These are phyloP conservation scores for Cryptus armator DNA, from an alignment of 2,888 invertebrate genomes.

Conservation along the genomic window DNA sequence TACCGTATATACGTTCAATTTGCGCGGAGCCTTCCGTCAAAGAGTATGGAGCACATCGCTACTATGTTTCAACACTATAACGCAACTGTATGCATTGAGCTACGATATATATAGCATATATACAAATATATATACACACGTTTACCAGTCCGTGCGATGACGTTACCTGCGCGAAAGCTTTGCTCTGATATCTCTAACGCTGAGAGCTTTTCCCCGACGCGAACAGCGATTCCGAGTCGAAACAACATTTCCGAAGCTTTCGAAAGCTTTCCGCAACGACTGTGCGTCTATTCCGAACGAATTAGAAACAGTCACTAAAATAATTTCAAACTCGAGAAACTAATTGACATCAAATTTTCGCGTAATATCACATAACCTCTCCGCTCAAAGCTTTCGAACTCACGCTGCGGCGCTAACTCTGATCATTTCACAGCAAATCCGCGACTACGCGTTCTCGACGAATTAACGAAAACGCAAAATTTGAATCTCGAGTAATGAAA, in stretches of 20 bases:
- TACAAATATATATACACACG: not conserved
- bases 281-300: slow-evolving; percentile 25
- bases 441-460: too few relatives aligned
- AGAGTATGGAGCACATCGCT: slow-evolving; percentile 47
- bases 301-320: slow-evolving; percentile 37
- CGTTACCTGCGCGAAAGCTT: slow-evolving; percentile 20
- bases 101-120: not conserved
- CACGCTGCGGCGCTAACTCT: not conserved
- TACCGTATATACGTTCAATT: slow-evolving; percentile 80
- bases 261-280: slow-evolving; percentile 15
- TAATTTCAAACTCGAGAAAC: slow-evolving; percentile 40
- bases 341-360: slow-evolving; percentile 41
- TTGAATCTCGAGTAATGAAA: too few relatives aligned
- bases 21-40: slow-evolving; percentile 67
- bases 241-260: slow-evolving; percentile 50
- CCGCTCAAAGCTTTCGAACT: slow-evolving; percentile 34
- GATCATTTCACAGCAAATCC: not conserved
- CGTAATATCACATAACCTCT: not conserved
- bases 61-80: slow-evolving; percentile 23
- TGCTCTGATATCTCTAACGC: slow-evolving; percentile 14
- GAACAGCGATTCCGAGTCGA: slow-evolving; percentile 25
- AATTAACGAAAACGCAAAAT: too few relatives aligned
- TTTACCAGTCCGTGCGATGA: not conserved
- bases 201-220: slow-evolving; percentile 30
- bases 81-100: slow-evolving; percentile 20